A percentile compares a stretch with the other conserved stretches of the same genome.
Evolutionary conservation across 2,113 vertebrate genomes (phyloP).

Genomic region (Entosphenus tridentatus): DNA sequence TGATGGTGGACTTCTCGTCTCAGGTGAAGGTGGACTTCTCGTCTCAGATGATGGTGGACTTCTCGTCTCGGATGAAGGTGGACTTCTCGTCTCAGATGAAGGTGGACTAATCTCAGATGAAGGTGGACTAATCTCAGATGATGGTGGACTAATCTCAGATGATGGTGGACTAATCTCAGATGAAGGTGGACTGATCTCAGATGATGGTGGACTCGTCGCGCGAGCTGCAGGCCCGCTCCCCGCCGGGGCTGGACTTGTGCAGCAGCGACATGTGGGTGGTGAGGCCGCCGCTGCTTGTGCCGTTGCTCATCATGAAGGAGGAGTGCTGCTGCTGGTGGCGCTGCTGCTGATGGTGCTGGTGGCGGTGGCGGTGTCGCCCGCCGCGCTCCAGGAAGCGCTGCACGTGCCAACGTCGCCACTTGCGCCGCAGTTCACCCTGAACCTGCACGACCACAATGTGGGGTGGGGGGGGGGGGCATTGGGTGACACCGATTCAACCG

Average conservation of each 20-base stretch:
- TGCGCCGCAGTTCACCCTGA: constrained; percentile 69
- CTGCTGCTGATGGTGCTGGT: constrained; percentile 10
- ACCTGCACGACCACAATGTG: constrained; percentile 26
- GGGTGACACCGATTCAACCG: too few relatives aligned
- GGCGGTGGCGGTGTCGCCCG: too few relatives aligned
- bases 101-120: too few relatives aligned
- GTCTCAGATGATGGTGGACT: too few relatives aligned
- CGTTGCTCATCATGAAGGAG: constrained; percentile 51
- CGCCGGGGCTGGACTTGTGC: constrained; percentile 51
- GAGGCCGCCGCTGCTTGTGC: constrained; percentile 34
- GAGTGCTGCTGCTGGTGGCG: constrained; percentile 45
- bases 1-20: too few relatives aligned
- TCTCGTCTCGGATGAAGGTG: too few relatives aligned
- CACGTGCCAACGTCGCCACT: constrained; percentile 74
- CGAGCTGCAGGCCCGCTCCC: constrained; percentile 31
- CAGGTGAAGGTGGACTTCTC: too few relatives aligned
- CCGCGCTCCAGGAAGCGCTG: constrained; percentile 31
- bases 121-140: too few relatives aligned
- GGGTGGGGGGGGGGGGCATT: too few relatives aligned
- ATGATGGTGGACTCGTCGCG: constrained; percentile 48
- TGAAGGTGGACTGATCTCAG: constrained; percentile 12
- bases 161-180: too few relatives aligned
- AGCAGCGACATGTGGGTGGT: constrained; percentile 86
- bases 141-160: too few relatives aligned
- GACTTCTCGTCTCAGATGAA: too few relatives aligned